A percentile compares a stretch with the other conserved stretches of the same genome.
phyloP scores from a whole-genome alignment of 2,888 invertebrate species.

The Caenorhabditis angaria region DNA sequence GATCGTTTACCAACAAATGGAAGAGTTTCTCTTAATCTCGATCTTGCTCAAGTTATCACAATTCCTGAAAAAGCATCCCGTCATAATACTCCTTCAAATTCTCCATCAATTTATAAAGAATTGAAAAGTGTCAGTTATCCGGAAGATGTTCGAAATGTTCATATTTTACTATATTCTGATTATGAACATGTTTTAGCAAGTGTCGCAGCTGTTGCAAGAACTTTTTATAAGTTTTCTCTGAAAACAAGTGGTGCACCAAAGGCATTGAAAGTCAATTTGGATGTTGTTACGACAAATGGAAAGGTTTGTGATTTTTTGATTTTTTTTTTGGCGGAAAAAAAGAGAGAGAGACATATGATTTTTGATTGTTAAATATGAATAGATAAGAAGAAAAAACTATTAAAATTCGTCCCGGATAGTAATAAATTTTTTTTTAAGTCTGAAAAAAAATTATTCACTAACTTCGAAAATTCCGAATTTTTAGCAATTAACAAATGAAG shows the following conservation, averaged over 20 bases:
- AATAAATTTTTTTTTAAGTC: neutral
- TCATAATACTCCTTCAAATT: conserved; percentile 60
- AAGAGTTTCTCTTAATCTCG: conserved; percentile 56
- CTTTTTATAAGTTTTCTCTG: conserved; percentile 81
- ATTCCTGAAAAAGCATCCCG: conserved; percentile 54
- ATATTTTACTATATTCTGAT: conserved; percentile 58
- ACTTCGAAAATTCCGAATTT: neutral
- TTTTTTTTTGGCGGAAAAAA: neutral
- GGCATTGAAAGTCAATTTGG: conserved; percentile 47
- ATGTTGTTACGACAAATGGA: conserved; percentile 59
- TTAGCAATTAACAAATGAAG: conserved; percentile 51
- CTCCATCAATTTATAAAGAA: conserved; percentile 52
- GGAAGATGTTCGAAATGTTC: conserved; percentile 54
- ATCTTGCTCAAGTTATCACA: conserved; percentile 59
- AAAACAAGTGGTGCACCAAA: conserved; percentile 74
- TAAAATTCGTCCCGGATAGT: too few species aligned
- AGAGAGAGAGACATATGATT: too few species aligned
- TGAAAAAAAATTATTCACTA: neutral
- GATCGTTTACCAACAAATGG: conserved; percentile 33
- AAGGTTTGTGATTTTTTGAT: conserved; percentile 39
- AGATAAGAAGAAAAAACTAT: neutral
- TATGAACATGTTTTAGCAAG: conserved; percentile 82
- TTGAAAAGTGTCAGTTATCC: conserved; percentile 36
- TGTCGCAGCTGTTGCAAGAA: conserved; percentile 83
- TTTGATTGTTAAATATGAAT: too few species aligned